Evolutionary conservation across 1,140 invertebrate genomes (phyloP), one percentile per base, ranked within the genome.

Genomic region (Cyphomyrmex costatus): DNA sequence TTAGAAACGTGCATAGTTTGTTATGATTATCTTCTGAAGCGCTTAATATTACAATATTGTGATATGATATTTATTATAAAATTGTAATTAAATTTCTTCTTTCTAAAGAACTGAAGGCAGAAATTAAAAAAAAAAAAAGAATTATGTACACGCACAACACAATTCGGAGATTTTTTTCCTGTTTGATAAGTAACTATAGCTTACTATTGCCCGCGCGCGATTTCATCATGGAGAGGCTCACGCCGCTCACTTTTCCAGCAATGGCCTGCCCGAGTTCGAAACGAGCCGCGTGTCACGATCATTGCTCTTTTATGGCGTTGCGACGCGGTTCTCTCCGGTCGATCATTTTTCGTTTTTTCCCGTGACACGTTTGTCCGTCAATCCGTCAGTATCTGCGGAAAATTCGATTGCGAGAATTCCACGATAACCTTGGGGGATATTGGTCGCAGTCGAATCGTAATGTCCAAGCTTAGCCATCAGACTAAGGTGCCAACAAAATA

Each of bases 171-270:
- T 5, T 58, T 74, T 74, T 30, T 58, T 74, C 30, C 71, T 33
- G n/a, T 24, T 60, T n/a, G 51, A 36, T 42, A 58, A 16, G 70
- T 8, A 61, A 76, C 16, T 63, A 36, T 77, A 77, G 16, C 21
- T 5, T n/a, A 33, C 56, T 42, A 16, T n/a, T 58, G 21, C 19
- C 10, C 68, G 53, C 53, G 79, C 61, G 58, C 21, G 71, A 87
- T 87, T 87, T 87, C 86, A 56, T 85, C 86, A 87, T 49, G 7
- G 63, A 85, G 80, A 87, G 70, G 56, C 63, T 74, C 79, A 68
- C 16, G 30, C 86, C 82, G 82, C 49, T 87, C 86, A 87, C 86
- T 85, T 87, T 85, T 87, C 86, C 82, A 85, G 82, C 86, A 78
- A 87, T 73, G 73, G 86, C 65, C 82, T 73, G 66, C 21, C 36